These are phyloP conservation scores for Mnemiopsis leidyi DNA, from an alignment of 37 sponge, comb jelly and placozoan species.

Conservation along the genomic window DNA sequence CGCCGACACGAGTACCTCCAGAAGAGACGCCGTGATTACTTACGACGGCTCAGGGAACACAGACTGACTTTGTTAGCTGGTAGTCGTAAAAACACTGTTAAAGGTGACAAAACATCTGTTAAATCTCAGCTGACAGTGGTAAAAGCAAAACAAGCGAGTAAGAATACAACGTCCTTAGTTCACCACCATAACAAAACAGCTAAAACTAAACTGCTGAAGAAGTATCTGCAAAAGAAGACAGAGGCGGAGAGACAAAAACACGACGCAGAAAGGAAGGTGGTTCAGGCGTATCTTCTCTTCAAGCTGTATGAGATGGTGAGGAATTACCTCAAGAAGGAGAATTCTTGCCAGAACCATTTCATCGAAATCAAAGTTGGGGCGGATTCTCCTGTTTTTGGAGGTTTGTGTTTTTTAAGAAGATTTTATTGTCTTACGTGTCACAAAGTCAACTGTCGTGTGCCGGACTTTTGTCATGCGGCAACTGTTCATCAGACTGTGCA, in stretches of 20 bases:
- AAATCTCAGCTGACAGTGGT: not conserved
- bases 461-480: no score
- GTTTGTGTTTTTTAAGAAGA: not conserved
- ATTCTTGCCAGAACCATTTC: not conserved
- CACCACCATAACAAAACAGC: not conserved
- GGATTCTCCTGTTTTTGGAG: slow-evolving; percentile 7
- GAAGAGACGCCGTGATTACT: not conserved
- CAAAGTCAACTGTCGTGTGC: no score
- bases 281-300: not conserved
- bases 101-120: not conserved
- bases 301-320: not conserved
- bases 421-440: no score
- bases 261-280: not conserved
- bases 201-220: not conserved
- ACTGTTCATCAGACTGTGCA: no score
- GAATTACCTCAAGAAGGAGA: not conserved
- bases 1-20: not conserved
- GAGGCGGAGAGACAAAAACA: slow-evolving; percentile 4
- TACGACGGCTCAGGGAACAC: not conserved
- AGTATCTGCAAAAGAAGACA: not conserved
- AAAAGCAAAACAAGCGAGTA: not conserved
- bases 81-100: not conserved
- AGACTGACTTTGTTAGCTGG: not conserved
- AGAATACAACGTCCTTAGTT: not conserved
- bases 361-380: not conserved